Evolutionary conservation across 2,113 vertebrate genomes (phyloP).

Genomic region (Thunnus thynnus): DNA sequence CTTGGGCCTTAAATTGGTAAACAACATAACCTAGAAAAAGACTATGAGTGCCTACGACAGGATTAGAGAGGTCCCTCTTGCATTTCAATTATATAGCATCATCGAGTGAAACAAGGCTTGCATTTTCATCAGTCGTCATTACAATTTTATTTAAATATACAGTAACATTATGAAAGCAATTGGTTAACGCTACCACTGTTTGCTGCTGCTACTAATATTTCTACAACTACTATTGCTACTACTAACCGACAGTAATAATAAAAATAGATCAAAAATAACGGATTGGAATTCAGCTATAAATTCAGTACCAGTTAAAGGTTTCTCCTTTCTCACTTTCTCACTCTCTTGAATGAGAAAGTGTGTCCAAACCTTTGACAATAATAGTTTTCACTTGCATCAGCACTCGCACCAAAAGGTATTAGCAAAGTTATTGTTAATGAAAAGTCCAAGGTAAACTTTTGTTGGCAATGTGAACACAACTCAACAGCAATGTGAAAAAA

Average conservation of each 20-base stretch:
- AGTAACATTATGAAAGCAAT: neutral
- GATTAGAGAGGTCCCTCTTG: conserved; percentile 29
- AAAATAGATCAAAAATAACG: neutral
- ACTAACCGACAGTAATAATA: neutral
- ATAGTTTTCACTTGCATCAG: neutral
- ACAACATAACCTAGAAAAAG: conserved; percentile 67
- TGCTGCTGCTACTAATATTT: no score
- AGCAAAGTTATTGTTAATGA: neutral
- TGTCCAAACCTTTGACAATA: no score
- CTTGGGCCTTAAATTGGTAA: conserved; percentile 53
- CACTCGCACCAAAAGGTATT: no score
- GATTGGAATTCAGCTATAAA: no score
- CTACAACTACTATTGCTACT: neutral
- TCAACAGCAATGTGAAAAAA: neutral
- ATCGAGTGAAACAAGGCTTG: neutral
- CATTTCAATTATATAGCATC: conserved; percentile 54
- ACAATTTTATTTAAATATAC: conserved; percentile 9
- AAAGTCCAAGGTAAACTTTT: neutral
- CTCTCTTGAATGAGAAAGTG: no score
- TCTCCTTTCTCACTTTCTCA: no score
- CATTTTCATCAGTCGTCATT: conserved; percentile 29
- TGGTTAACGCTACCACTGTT: no score
- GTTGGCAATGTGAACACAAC: neutral
- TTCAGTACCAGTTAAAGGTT: no score
- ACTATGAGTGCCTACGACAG: conserved; percentile 24